Evolutionary conservation across 35 echinoderm and acorn worm species (phyloP).

Genomic region (Strongylocentrotus purpuratus): DNA sequence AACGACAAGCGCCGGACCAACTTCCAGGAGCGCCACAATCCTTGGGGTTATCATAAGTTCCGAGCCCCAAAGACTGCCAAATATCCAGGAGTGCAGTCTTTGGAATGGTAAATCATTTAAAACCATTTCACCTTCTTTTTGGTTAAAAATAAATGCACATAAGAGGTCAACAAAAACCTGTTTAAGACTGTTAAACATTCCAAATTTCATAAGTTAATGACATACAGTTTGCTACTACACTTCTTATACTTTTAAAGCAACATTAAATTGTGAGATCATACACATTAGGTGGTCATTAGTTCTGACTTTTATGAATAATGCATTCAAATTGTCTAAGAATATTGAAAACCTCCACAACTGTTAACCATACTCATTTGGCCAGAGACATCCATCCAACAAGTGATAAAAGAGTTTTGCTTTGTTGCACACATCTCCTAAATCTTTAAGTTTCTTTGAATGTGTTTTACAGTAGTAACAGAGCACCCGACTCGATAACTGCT

Average conservation of each 20-base stretch:
- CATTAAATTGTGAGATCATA: too few species aligned
- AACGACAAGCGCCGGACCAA: too few species aligned
- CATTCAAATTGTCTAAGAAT: too few species aligned
- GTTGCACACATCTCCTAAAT: not conserved
- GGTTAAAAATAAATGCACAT: not conserved
- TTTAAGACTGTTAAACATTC: not conserved
- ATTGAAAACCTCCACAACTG: not conserved
- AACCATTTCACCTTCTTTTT: too few species aligned
- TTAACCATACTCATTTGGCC: not conserved
- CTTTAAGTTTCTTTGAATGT: too few species aligned
- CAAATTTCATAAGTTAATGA: too few species aligned
- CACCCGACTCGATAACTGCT: slow-evolving; percentile 51
- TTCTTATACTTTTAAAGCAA: too few species aligned
- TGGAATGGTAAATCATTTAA: slow-evolving; percentile 50
- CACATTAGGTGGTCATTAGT: too few species aligned
- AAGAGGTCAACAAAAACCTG: slow-evolving; percentile 21
- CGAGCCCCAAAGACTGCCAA: not conserved
- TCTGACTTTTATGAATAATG: too few species aligned
- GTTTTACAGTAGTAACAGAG: slow-evolving; percentile 35
- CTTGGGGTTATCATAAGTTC: too few species aligned
- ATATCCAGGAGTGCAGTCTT: slow-evolving; percentile 53
- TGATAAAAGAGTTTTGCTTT: slow-evolving; percentile 15
- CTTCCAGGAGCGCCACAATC: too few species aligned
- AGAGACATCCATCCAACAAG: not conserved
- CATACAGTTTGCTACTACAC: too few species aligned